Evolutionary conservation across 2,888 invertebrate genomes (phyloP).

Genomic region (Anorthoa munda): DNA sequence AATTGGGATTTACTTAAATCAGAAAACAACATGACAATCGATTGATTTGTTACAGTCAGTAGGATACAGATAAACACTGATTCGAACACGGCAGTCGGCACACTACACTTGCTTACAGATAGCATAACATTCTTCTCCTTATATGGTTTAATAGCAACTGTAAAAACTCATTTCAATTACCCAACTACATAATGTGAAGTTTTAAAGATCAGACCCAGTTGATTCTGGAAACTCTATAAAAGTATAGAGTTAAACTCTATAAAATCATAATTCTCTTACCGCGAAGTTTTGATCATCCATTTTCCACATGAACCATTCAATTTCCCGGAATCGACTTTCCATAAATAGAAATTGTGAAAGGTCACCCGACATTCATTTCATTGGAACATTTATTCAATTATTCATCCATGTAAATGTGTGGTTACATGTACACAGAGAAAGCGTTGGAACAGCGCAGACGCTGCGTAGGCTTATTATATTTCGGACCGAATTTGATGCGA

Average conservation of each 20-base stretch:
- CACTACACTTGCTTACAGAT: not conserved
- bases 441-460: not conserved
- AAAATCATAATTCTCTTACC: not conserved
- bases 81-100: not conserved
- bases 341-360: conserved; percentile 21
- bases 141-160: conserved; percentile 3
- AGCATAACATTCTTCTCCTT: conserved; percentile 11
- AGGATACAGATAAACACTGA: conserved; percentile 21
- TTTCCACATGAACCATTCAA: conserved; percentile 19
- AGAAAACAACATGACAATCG: not conserved
- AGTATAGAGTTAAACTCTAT: too few relatives aligned
- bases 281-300: conserved; percentile 6
- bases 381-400: conserved; percentile 1
- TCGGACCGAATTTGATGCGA: not conserved
- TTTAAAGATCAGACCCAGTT: too few relatives aligned
- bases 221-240: not conserved
- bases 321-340: conserved; percentile 29
- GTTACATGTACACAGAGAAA: not conserved
- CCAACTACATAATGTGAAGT: not conserved
- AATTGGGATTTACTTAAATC: conserved; percentile 6
- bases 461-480: not conserved
- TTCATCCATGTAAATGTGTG: not conserved
- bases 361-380: conserved; percentile 16
- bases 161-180: not conserved
- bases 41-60: conserved; percentile 1